Evolutionary conservation across 2,113 vertebrate genomes (phyloP), one percentile per base, ranked within the genome.

Genomic region (Noturus placidus): DNA sequence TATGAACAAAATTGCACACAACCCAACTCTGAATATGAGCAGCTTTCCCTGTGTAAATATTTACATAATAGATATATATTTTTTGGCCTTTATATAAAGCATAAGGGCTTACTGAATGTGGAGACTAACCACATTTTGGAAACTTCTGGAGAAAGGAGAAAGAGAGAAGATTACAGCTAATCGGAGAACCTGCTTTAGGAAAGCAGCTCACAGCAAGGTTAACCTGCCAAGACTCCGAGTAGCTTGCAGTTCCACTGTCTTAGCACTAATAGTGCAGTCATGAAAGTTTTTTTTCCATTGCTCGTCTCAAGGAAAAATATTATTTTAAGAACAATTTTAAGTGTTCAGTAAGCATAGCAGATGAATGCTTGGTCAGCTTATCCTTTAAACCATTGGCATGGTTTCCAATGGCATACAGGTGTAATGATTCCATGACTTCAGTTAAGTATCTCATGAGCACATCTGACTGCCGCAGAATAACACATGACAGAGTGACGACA

Each of bases 121-220:
- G 25, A 57, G 52, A 35, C 35, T 76, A 85, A 85, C 6, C 27
- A 77, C 9, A 77, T 85, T 57, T 63, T 46, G 30, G 27, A 38
- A 59, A 46, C 30, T 72, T 77, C 6, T 30, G 25, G 35, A 46
- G 54, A 57, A 61, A n/a, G 33, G 33, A 74, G 25, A 56, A 25
- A 61, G 54, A 20, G 7, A 74, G 70, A 74, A 46, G 70, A 77
- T 46, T n/a, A 63, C 15, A 59, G 56, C 56, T 85, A 57, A 85
- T 85, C 33, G n/a, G 38, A 59, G 46, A 78, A 65, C 56, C 46
- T 54, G 46, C 46, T 54, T 54, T 54, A 30, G 46, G 27, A 30
- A 78, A 54, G 27, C 50, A 30, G 13, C 25, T 9, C 27, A 30
- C 27, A 54, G 27, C 13, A 30, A 54, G 27, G 22, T n/a, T n/a